A percentile compares a stretch with the other conserved stretches of the same genome.
phyloP scores from a whole-genome alignment of 1,140 invertebrate species.

The Achroia grisella region DNA sequence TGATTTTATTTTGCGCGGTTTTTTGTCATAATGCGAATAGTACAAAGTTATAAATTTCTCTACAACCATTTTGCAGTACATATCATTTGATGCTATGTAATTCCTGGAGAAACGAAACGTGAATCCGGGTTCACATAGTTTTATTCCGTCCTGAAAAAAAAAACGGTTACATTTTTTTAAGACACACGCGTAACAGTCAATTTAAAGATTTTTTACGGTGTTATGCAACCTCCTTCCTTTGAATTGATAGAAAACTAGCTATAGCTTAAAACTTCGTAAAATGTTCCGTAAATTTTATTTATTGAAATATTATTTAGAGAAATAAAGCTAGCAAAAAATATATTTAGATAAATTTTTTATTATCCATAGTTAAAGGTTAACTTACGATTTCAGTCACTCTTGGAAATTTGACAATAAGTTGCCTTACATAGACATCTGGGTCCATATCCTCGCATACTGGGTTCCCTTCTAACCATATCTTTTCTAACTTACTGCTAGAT shows the following conservation, averaged over 20 bases:
- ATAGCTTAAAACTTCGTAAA: no score
- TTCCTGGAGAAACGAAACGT: slow-evolving; percentile 41
- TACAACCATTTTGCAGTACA: slow-evolving; percentile 32
- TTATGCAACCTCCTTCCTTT: no score
- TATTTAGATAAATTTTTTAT: no score
- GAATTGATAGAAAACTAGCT: no score
- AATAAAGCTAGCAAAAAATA: no score
- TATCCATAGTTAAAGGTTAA: background rate
- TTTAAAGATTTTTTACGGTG: no score
- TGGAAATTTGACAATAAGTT: slow-evolving; percentile 45
- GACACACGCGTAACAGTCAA: no score
- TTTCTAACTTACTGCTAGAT: slow-evolving; percentile 57
- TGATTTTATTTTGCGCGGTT: slow-evolving; percentile 15
- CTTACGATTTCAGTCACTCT: slow-evolving; percentile 53
- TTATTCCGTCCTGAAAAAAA: slow-evolving; percentile 47
- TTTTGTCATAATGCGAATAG: slow-evolving; percentile 41
- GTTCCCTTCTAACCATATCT: slow-evolving; percentile 55
- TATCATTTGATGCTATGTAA: slow-evolving; percentile 22
- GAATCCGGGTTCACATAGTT: slow-evolving; percentile 37
- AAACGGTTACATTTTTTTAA: no score
- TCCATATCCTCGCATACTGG: slow-evolving; percentile 47
- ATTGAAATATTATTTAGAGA: no score
- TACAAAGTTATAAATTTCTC: slow-evolving; percentile 49
- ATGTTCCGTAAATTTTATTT: no score
- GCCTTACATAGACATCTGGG: slow-evolving; percentile 36